Evolutionary conservation across 2,888 invertebrate species (phyloP).

Genomic region (Pseudoips prasinana): DNA sequence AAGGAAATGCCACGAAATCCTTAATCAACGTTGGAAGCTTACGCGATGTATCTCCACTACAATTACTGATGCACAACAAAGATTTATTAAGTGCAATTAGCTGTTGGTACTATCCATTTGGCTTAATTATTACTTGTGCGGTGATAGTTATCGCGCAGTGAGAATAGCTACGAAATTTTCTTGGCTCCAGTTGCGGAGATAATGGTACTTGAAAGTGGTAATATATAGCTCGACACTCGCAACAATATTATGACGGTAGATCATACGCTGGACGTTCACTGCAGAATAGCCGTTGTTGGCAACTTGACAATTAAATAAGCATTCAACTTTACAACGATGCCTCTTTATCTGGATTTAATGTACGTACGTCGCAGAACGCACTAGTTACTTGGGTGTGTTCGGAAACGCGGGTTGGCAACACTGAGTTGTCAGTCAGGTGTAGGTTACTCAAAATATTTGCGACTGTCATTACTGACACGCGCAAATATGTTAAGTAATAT

Average conservation of each 20-base stretch:
- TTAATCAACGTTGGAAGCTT: conserved; percentile 22
- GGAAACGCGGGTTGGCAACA: too few relatives aligned
- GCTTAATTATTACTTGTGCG: conserved; percentile 36
- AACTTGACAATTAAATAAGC: conserved; percentile 21
- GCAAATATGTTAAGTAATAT: too few relatives aligned
- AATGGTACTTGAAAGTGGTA: conserved; percentile 34
- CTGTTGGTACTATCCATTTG: conserved; percentile 28
- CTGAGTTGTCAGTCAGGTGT: too few relatives aligned
- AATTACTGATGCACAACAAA: conserved; percentile 30
- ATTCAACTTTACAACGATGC: conserved; percentile 5
- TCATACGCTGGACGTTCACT: conserved; percentile 21
- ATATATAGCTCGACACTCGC: conserved; percentile 32
- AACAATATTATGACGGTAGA: conserved; percentile 33
- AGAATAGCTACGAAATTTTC: conserved; percentile 30
- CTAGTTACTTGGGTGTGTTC: too few relatives aligned
- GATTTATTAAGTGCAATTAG: conserved; percentile 43
- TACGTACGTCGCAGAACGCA: too few relatives aligned
- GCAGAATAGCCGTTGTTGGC: conserved; percentile 24
- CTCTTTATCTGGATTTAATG: too few relatives aligned
- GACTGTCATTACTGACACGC: too few relatives aligned
- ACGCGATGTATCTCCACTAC: conserved; percentile 17
- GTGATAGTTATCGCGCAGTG: conserved; percentile 27
- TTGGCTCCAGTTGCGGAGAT: conserved; percentile 34
- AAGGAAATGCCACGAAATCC: conserved; percentile 1
- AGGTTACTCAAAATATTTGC: too few relatives aligned